Evolutionary conservation across 2,888 invertebrate species (phyloP).

Genomic region (Meta bourneti): DNA sequence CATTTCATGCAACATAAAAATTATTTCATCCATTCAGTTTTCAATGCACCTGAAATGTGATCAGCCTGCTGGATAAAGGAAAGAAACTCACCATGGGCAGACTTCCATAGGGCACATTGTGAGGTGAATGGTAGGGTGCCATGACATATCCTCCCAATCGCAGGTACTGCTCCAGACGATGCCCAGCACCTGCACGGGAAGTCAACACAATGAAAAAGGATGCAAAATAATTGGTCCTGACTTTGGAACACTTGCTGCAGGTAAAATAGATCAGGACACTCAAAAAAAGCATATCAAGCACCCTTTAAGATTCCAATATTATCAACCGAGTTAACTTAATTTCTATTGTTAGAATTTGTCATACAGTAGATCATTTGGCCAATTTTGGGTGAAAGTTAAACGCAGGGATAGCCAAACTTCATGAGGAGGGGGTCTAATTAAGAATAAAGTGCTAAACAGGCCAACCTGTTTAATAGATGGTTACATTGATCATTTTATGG

Average conservation of each 20-base stretch:
- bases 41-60: too few relatives aligned
- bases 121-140: slow-evolving; percentile 89
- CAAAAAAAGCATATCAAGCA: neutral
- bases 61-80: neutral
- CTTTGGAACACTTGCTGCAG: too few relatives aligned
- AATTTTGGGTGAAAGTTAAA: too few relatives aligned
- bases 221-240: neutral
- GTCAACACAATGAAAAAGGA: neutral
- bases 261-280: neutral
- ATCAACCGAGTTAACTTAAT: neutral
- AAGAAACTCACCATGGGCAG: slow-evolving; percentile 81
- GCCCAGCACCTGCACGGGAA: neutral
- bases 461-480: too few relatives aligned
- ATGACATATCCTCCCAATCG: slow-evolving; percentile 87
- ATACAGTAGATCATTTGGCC: neutral
- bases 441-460: too few relatives aligned
- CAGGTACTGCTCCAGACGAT: neutral
- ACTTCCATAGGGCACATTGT: slow-evolving; percentile 91
- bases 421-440: too few relatives aligned
- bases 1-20: too few relatives aligned
- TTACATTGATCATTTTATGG: too few relatives aligned
- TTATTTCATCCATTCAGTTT: too few relatives aligned
- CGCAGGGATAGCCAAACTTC: too few relatives aligned
- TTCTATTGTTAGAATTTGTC: neutral
- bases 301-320: neutral